Base-by-base conservation (phyloP, 2,888 invertebrate genomes). In the Bombyx huttoni region DNA sequence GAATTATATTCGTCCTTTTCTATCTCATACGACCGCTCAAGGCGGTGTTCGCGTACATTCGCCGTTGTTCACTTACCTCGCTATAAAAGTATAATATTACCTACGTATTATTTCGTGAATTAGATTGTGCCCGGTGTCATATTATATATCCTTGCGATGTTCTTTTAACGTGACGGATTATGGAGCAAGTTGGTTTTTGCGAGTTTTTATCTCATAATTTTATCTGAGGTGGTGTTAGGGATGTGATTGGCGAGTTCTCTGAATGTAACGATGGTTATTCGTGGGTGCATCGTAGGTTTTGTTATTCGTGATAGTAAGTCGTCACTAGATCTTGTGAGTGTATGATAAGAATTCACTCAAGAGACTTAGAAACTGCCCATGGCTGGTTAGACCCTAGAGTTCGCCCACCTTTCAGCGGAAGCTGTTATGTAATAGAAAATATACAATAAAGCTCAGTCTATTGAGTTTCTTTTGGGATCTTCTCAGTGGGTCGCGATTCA, bases 101-200 rank as follows among this genome's bases (percentile, higher is more conserved):
- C n/a, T n/a, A 83, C 86, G 74, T 86, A 85, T 87, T 85, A 87
- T 87, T 88, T 87, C 73, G 79, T 87, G 86, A 86, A 87, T 88
- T 86, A 85, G 86, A 87, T 84, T 85, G 79, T 81, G 73, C 67
- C 68, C 57, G 82, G 85, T 87, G 80, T 88, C 86, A 78, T 75
- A 80, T 85, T 86, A 68, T 77, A n/a, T 69, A 67, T 75, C 78
- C 65, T 60, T 82, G 78, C 76, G 80, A 71, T 71, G 65, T 61
- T 67, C 64, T 70, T 74, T 69, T 67, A 68, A 58, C 69, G 59
- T 59, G 67, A 67, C 73, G 64, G 75, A 84, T 82, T 81, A 82
- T 84, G 79, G 69, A 58, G 63, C 50, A 56, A 56, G 50, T 51
- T 46, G 34, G 34, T 13, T 48, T 52, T 62, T 40, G 40, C 40